Conservation (phyloP, 2,113 vertebrate genomes). For the Albula goreensis region DNA sequence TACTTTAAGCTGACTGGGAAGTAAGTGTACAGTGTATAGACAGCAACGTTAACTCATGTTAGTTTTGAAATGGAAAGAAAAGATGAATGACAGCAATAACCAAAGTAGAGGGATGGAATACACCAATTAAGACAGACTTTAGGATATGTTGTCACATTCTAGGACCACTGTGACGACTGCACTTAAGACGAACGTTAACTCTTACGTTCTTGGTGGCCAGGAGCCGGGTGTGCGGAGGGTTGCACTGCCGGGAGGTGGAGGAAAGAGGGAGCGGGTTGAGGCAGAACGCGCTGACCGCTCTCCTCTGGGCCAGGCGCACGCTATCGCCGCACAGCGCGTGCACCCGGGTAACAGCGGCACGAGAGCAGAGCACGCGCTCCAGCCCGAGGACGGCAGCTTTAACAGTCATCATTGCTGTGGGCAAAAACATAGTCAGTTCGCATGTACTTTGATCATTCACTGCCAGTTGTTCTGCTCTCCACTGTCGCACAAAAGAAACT, state of each 20-base stretch:
- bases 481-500: not conserved
- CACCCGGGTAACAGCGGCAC: not conserved
- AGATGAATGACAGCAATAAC: too few species aligned
- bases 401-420: slow-evolving; percentile 1
- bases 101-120: too few species aligned
- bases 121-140: not conserved
- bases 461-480: not conserved
- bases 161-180: not conserved
- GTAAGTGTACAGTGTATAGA: too few species aligned
- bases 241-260: not conserved
- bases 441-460: not conserved
- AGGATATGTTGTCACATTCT: not conserved
- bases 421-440: not conserved
- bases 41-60: too few species aligned
- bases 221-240: slow-evolving; percentile 30
- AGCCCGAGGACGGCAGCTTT: not conserved
- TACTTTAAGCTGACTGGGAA: too few species aligned
- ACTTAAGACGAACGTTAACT: not conserved
- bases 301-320: slow-evolving; percentile 21
- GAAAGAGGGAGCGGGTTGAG: not conserved
- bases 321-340: slow-evolving; percentile 22
- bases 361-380: slow-evolving; percentile 9
- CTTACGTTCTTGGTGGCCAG: slow-evolving; percentile 47
- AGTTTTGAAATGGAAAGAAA: too few species aligned
- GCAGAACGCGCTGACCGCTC: slow-evolving; percentile 18